Base-by-base conservation (phyloP, 2,888 invertebrate species). In the Ormyrus nitidulus region DNA sequence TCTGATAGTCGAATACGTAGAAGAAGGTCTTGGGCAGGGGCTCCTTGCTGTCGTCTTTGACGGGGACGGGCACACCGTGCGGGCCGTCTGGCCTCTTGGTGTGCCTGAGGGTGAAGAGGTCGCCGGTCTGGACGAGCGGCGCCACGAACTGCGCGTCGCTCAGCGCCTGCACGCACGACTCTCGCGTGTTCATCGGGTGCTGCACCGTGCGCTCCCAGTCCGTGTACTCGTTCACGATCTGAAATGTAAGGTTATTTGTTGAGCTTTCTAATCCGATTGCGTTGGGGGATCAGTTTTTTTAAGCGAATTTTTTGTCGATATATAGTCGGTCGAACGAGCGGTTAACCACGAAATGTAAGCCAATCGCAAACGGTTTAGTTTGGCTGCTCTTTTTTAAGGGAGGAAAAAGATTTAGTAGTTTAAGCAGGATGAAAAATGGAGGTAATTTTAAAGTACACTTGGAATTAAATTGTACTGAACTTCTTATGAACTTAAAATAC, bases 101-200 rank as follows among this genome's bases (percentile, higher is more conserved):
- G 83, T 90, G 90, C 49, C 90, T 86, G 4, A 90, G 83, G 85
- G 95, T 95, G 84, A 96, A 92, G 74, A 96, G 92, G 88, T 97
- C 97, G 0, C 96, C 97, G 6, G 96, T 95, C 89, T 96, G 95
- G 19, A 98, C 95, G 59, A 97, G 90, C 0, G 98, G 98, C 0
- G 98, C 98, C 54, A 98, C 96, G 88, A 97, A 98, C 89, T 97
- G 96, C 1, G 98, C 98, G 90, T 98, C 98, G 83, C 98, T 97
- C 61, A 99, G 91, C 6, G 99, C 97, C 59, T 97, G 96, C 80
- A 99, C 94, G 5, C 97, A 96, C 10, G 97, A 95, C 88, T 97
- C 97, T 82, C 97, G 93, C 7, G 96, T 96, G 88, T 96, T 97
- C 85, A 96, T 95, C 66, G 97, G 97, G 91, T 96, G 97, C 91